Evolutionary conservation across 2,888 invertebrate genomes (phyloP).

Genomic region (Metopia argyrocephala): DNA sequence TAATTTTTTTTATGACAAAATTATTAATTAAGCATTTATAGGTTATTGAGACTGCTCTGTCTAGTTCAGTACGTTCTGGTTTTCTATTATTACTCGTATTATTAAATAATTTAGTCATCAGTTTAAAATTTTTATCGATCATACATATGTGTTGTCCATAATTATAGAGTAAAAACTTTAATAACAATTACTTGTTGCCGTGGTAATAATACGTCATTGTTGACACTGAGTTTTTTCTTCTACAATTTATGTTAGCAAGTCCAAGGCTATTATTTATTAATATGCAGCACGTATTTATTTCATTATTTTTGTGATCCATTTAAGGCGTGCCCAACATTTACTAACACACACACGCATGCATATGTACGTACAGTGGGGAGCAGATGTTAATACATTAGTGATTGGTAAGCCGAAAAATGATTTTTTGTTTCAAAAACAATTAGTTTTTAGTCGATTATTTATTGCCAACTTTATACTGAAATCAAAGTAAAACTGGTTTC

Average conservation of each 20-base stretch:
- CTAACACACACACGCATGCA: too few species aligned
- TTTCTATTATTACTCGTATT: background rate
- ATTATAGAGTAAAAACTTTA: background rate
- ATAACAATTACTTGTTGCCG: background rate
- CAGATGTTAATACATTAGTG: too few species aligned
- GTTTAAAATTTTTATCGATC: too few species aligned
- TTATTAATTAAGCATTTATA: too few species aligned
- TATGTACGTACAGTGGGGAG: too few species aligned
- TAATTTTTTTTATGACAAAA: too few species aligned
- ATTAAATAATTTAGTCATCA: slow-evolving; percentile 1
- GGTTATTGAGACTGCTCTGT: background rate
- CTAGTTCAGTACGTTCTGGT: background rate
- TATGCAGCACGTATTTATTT: slow-evolving; percentile 30
- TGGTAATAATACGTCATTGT: background rate
- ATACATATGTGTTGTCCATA: slow-evolving; percentile 12
- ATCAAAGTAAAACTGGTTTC: too few species aligned
- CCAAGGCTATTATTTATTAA: slow-evolving; percentile 42
- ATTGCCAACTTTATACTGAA: too few species aligned
- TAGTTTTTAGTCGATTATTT: too few species aligned
- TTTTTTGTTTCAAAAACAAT: too few species aligned
- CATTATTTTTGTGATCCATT: slow-evolving; percentile 8
- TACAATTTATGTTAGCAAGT: slow-evolving; percentile 29
- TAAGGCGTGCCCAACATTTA: slow-evolving; percentile 32
- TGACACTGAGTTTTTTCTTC: slow-evolving; percentile 16
- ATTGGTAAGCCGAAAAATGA: too few species aligned